These are phyloP conservation scores for Dendrophyllia cribrosa DNA, from an alignment of 64 coral and sea anemone genomes.

Conservation along the genomic window DNA sequence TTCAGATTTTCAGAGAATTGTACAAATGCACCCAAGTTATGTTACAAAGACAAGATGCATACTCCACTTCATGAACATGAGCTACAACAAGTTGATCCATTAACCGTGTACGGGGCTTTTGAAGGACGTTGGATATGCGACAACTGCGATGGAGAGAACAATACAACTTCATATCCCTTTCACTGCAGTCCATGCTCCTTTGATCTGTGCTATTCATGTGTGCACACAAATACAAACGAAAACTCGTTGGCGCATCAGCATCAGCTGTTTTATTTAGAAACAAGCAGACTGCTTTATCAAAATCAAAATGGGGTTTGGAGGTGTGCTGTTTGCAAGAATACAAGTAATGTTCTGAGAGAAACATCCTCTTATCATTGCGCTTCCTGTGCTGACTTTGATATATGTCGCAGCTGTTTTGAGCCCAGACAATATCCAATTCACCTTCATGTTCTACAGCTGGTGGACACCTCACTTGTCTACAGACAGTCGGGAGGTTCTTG, in stretches of 20 bases:
- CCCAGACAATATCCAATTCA: slow-evolving; percentile 68
- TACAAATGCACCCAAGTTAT: background rate
- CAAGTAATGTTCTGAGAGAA: slow-evolving; percentile 51
- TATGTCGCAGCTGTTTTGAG: slow-evolving; percentile 73
- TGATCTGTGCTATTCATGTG: slow-evolving; percentile 73
- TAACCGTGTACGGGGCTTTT: slow-evolving; percentile 43
- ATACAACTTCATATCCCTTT: slow-evolving; percentile 31
- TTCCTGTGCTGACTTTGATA: slow-evolving; percentile 65
- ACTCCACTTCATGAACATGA: slow-evolving; percentile 52
- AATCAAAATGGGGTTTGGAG: slow-evolving; percentile 66
- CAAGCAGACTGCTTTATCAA: slow-evolving; percentile 58
- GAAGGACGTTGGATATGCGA: slow-evolving; percentile 87
- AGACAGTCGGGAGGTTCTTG: slow-evolving; percentile 51
- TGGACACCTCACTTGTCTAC: slow-evolving; percentile 71
- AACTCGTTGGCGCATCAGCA: slow-evolving; percentile 51
- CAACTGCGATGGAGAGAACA: slow-evolving; percentile 65
- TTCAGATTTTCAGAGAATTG: background rate
- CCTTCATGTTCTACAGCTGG: slow-evolving; percentile 61
- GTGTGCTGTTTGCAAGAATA: slow-evolving; percentile 68
- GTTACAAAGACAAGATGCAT: background rate
- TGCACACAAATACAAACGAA: background rate
- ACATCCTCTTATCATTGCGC: slow-evolving; percentile 70
- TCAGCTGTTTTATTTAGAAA: slow-evolving; percentile 57
- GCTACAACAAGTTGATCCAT: slow-evolving; percentile 43
- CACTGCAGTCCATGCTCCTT: slow-evolving; percentile 73